These are phyloP conservation scores for Argyresthia goedartella DNA, from an alignment of 2,888 invertebrate species.

Conservation along the genomic window DNA sequence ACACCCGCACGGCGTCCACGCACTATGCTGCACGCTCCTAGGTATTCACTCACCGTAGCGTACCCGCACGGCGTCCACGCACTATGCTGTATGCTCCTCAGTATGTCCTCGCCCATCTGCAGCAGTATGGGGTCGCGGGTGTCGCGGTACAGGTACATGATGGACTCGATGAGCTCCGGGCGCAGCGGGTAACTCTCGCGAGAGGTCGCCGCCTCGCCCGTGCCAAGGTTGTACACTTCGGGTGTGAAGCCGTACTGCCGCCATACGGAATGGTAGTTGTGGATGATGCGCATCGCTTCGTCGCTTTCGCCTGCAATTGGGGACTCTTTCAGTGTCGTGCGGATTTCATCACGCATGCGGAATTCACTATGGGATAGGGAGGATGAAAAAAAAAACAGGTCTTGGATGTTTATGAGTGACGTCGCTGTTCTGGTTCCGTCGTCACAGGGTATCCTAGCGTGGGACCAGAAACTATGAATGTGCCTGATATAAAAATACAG, in stretches of 20 bases:
- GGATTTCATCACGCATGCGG: too few species aligned
- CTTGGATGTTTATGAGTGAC: too few species aligned
- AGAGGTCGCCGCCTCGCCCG: slow-evolving; percentile 85
- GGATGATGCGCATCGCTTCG: slow-evolving; percentile 91
- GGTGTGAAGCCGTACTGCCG: slow-evolving; percentile 98
- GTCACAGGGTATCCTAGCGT: too few species aligned
- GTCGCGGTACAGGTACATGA: slow-evolving; percentile 95
- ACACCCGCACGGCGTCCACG: too few species aligned
- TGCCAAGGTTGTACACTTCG: slow-evolving; percentile 96
- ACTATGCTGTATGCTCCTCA: slow-evolving; percentile 93
- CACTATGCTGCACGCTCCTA: too few species aligned
- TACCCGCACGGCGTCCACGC: slow-evolving; percentile 96
- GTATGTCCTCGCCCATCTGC: slow-evolving; percentile 93
- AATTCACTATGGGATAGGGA: background rate
- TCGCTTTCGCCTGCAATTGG: slow-evolving; percentile 86
- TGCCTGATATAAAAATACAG: too few species aligned
- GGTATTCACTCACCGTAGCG: slow-evolving; percentile 87
- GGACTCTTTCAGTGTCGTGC: too few species aligned
- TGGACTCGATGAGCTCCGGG: slow-evolving; percentile 96
- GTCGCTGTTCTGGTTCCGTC: too few species aligned
- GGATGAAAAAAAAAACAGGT: too few species aligned
- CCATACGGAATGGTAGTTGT: slow-evolving; percentile 97
- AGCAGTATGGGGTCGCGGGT: slow-evolving; percentile 94
- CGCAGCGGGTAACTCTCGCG: slow-evolving; percentile 93
- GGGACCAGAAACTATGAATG: too few species aligned